These are phyloP conservation scores for Cottus gobio DNA, from an alignment of 2,113 vertebrate genomes.

Conservation along the genomic window DNA sequence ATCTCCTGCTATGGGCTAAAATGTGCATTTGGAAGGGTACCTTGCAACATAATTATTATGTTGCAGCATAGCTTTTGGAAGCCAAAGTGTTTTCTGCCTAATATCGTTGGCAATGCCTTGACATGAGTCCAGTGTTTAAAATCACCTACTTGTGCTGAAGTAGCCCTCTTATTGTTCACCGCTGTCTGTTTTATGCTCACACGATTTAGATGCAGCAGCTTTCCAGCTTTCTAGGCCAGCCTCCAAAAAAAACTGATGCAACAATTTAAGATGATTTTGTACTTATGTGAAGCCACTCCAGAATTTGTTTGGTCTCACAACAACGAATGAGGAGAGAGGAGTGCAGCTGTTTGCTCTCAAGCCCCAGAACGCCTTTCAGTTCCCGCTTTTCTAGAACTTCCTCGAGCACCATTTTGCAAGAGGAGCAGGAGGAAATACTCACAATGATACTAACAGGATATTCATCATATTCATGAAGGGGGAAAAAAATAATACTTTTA, in stretches of 20 bases:
- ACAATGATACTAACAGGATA: slow-evolving; percentile 73
- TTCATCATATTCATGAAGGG: slow-evolving; percentile 61
- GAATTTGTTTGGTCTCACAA: slow-evolving; percentile 49
- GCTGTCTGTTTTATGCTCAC: slow-evolving; percentile 32
- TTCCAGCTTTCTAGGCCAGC: slow-evolving; percentile 34
- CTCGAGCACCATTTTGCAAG: slow-evolving; percentile 78
- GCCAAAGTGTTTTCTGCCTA: slow-evolving; percentile 14
- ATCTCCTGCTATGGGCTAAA: slow-evolving; percentile 50
- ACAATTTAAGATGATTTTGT: slow-evolving; percentile 68
- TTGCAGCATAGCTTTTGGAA: not conserved
- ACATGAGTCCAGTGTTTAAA: slow-evolving; percentile 40
- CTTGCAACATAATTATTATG: slow-evolving; percentile 13
- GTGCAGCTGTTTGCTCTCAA: slow-evolving; percentile 83
- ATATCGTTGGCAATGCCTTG: not conserved
- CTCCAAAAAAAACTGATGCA: slow-evolving; percentile 50
- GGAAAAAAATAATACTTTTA: slow-evolving; percentile 30
- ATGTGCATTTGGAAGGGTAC: slow-evolving; percentile 19
- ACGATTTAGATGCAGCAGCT: slow-evolving; percentile 28
- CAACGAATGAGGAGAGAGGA: slow-evolving; percentile 62
- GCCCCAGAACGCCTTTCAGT: slow-evolving; percentile 61
- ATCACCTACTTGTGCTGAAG: slow-evolving; percentile 29
- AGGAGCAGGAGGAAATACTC: slow-evolving; percentile 74
- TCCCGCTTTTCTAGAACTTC: slow-evolving; percentile 73
- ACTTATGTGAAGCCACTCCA: slow-evolving; percentile 60
- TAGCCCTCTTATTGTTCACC: slow-evolving; percentile 28